Evolutionary conservation across 2,888 invertebrate species (phyloP).

Genomic region (Polymixis flavicincta): DNA sequence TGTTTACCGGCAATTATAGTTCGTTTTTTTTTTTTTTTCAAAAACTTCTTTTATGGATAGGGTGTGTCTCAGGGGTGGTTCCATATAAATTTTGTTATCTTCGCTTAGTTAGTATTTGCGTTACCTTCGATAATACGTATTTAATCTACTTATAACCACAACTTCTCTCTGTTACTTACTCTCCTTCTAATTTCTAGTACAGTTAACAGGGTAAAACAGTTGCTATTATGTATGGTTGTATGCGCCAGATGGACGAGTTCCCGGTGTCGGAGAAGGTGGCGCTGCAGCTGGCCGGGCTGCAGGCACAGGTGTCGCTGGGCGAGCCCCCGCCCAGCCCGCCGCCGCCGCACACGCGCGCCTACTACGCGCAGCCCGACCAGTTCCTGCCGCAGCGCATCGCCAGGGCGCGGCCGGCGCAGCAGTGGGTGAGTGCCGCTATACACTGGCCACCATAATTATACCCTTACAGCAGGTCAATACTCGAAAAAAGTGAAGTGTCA

Average conservation of each 20-base stretch:
- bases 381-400: conserved; percentile 97
- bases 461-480: too few relatives aligned
- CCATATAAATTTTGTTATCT: too few relatives aligned
- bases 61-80: too few relatives aligned
- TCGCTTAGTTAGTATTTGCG: too few relatives aligned
- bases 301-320: conserved; percentile 98
- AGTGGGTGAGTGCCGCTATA: conserved; percentile 91
- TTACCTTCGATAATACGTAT: too few relatives aligned
- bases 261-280: conserved; percentile 98
- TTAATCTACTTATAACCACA: not conserved
- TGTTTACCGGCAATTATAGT: too few relatives aligned
- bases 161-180: not conserved
- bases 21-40: too few relatives aligned
- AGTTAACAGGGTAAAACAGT: conserved; percentile 13
- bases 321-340: conserved; percentile 93
- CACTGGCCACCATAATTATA: too few relatives aligned
- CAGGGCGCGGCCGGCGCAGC: conserved; percentile 94
- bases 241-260: conserved; percentile 95
- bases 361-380: conserved; percentile 97
- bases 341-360: conserved; percentile 94
- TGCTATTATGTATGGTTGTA: conserved; percentile 48
- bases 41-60: too few relatives aligned
- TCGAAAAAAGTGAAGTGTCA: not conserved
- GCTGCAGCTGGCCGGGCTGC: conserved; percentile 97
- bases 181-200: not conserved